These are phyloP conservation scores for Sciurus vulgaris DNA, from an alignment of 2,797 vertebrate genomes.

Conservation along the genomic window DNA sequence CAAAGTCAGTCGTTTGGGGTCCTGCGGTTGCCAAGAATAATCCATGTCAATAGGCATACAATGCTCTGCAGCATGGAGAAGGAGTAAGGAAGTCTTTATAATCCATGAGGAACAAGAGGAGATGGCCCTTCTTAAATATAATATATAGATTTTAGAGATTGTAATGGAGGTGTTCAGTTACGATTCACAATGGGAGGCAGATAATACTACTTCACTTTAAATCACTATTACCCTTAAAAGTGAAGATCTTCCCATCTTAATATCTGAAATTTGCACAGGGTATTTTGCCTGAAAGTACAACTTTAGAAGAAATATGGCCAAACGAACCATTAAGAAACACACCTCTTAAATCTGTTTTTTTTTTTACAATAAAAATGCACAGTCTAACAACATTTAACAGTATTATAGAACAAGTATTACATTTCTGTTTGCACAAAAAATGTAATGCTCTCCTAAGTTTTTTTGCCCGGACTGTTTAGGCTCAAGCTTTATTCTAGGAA, in stretches of 20 bases:
- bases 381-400: background rate
- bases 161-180: background rate
- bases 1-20: constrained; percentile 52
- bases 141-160: background rate
- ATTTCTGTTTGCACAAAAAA: constrained; percentile 50
- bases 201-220: background rate
- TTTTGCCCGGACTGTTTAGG: background rate
- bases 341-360: background rate
- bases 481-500: constrained; percentile 46
- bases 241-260: background rate
- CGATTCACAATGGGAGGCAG: background rate
- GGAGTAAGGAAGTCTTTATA: background rate
- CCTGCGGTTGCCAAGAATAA: constrained; percentile 49
- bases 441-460: background rate
- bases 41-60: background rate
- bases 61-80: background rate
- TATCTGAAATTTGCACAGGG: constrained; percentile 16
- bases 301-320: background rate
- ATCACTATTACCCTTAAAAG: background rate
- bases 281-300: constrained; percentile 38
- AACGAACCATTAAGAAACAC: background rate
- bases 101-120: background rate
- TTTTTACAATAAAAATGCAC: constrained; percentile 41
- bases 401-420: background rate
- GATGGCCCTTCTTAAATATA: background rate